A percentile compares a stretch with the other conserved stretches of the same genome.
phyloP scores from a whole-genome alignment of 2,888 invertebrate genomes.

The Frankliniella fusca region DNA sequence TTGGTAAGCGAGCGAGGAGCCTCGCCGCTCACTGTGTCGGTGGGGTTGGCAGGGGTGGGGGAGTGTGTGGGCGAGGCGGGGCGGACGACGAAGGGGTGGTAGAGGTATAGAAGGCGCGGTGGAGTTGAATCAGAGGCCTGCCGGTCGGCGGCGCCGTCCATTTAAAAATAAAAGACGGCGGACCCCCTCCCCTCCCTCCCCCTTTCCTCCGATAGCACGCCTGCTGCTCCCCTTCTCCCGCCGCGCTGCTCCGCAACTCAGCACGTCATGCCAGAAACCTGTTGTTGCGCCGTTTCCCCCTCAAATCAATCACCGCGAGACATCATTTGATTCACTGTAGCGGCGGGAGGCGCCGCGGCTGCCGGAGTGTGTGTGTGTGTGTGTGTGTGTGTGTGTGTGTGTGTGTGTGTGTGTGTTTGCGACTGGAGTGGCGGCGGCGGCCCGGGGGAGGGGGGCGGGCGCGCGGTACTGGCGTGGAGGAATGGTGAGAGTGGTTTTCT shows the following conservation, averaged over 20 bases:
- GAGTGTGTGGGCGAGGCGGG: background rate
- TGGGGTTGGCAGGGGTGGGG: background rate
- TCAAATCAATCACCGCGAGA: conserved; percentile 9
- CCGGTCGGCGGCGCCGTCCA: background rate
- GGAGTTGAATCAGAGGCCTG: background rate
- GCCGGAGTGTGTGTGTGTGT: background rate
- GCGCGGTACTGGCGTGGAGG: no score
- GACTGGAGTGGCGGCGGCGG: no score
- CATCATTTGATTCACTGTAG: background rate
- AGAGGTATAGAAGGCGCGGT: background rate
- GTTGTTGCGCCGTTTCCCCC: conserved; percentile 14
- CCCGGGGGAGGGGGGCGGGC: background rate
- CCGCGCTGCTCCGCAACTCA: background rate
- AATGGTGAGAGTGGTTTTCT: background rate
- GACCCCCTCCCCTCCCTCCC: background rate
- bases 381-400: background rate
- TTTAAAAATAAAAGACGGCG: background rate
- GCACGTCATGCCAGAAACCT: background rate
- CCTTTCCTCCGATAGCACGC: background rate
- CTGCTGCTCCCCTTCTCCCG: no score
- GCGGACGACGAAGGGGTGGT: background rate
- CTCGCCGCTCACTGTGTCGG: no score
- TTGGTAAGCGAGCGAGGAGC: no score
- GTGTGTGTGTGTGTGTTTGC: background rate
- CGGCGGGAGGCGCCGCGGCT: background rate